Percentiles rank a stretch among this genome's conserved stretches.
Conservation (phyloP, 2,888 invertebrate species). For the Apocheima hispidaria region DNA sequence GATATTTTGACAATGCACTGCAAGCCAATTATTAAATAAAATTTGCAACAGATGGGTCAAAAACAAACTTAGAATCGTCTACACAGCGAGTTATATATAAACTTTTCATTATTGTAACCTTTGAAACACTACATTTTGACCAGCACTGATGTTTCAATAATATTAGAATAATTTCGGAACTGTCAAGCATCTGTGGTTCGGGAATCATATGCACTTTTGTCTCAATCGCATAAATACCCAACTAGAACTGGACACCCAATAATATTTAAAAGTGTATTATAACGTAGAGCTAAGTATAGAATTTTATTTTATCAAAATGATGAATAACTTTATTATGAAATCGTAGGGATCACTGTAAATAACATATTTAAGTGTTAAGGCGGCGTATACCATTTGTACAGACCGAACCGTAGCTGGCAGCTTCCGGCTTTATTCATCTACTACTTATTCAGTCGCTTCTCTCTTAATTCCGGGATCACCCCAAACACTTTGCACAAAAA, state of each 20-base stretch:
- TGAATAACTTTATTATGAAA: constrained; percentile 52
- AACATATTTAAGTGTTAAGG: constrained; percentile 82
- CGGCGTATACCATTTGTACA: constrained; percentile 85
- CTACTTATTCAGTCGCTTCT: constrained; percentile 83
- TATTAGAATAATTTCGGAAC: too few species aligned
- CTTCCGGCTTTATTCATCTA: constrained; percentile 70
- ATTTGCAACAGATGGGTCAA: constrained; percentile 52
- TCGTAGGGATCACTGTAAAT: constrained; percentile 71
- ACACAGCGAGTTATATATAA: not conserved
- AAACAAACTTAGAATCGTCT: constrained; percentile 31
- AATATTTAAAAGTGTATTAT: not conserved
- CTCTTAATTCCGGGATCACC: constrained; percentile 76
- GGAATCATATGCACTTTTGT: too few species aligned
- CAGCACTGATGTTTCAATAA: not conserved
- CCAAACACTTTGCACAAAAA: constrained; percentile 83
- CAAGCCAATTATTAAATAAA: constrained; percentile 40
- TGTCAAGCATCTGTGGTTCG: too few species aligned
- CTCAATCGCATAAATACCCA: too few species aligned
- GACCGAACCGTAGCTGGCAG: constrained; percentile 69
- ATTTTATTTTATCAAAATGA: constrained; percentile 34
- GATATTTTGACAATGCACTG: constrained; percentile 47
- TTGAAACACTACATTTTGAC: not conserved
- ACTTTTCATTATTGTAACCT: not conserved
- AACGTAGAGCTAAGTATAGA: not conserved
- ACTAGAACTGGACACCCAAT: too few species aligned